Evolutionary conservation across 2,797 vertebrate species (phyloP), one percentile per base, ranked within the genome.

Genomic region (Artibeus jamaicensis): DNA sequence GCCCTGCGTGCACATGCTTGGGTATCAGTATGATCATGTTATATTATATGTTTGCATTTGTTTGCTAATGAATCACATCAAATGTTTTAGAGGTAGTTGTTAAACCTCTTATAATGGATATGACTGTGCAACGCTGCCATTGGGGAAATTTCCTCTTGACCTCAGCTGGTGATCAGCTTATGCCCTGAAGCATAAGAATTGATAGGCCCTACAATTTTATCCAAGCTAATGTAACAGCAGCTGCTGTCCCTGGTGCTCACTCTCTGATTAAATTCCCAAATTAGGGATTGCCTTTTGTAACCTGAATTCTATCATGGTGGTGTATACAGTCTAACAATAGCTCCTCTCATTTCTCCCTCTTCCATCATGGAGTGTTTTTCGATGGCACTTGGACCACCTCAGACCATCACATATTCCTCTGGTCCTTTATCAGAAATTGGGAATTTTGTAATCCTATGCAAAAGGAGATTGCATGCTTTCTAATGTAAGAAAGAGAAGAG

Each of bases 161-260:
- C 98, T 98, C 98, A 98, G 98, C 97, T 98, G 98, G 96, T 98
- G 97, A 96, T 98, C 97, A 97, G 96, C 97, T 98, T 98, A 96
- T 97, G 96, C 92, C 97, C 98, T 93, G 96, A 98, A 98, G 98
- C 98, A 97, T 18, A 46, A 96, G 97, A 96, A 98, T 93, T 98
- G 98, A 98, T 96, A 98, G 96, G 70, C 59, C 83, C 95, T 98
- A 98, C 96, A 96, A 91, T 98, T 98, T 97, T 97, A 97, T 93
- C 96, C 96, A 96, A 95, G 96, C 95, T 91, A 6, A 97, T 96
- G 96, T 85, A 97, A 96, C 78, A 97, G 91, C 98, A 98, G 97
- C 97, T 98, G 97, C 91, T 98, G 96, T 97, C 37, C 96, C 98
- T 97, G 97, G 94, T 96, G 44, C 94, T 95, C 67, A 73, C 46